Percentiles rank a stretch among this genome's conserved stretches.
Conservation (phyloP, 2,888 invertebrate species). For the Nemotelus nigrinus region DNA sequence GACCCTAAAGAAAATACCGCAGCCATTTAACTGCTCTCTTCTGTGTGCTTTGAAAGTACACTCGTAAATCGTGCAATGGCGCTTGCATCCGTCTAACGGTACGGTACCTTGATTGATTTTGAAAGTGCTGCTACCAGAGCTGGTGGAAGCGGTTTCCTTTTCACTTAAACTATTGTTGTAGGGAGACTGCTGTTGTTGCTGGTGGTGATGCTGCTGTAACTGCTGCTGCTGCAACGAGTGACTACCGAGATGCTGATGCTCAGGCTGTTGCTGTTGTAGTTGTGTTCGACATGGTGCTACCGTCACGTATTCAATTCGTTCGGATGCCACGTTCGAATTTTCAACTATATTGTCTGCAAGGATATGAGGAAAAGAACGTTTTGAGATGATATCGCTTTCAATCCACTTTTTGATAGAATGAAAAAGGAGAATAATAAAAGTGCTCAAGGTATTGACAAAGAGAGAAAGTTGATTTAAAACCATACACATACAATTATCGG, state of each 20-base stretch:
- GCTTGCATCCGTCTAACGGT: neutral
- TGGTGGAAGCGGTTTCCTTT: conserved; percentile 50
- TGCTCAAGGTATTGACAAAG: neutral
- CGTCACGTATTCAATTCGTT: conserved; percentile 52
- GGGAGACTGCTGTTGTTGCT: conserved; percentile 42
- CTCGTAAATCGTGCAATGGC: conserved; percentile 25
- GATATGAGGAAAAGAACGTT: conserved; percentile 39
- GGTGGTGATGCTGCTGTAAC: conserved; percentile 40
- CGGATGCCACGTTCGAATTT: conserved; percentile 35
- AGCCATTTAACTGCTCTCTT: neutral
- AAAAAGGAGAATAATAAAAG: conserved; percentile 3
- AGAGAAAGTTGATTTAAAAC: conserved; percentile 35
- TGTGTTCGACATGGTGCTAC: conserved; percentile 46
- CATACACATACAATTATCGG: conserved; percentile 45
- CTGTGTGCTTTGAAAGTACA: neutral
- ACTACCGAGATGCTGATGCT: conserved; percentile 17
- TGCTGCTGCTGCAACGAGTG: conserved; percentile 6
- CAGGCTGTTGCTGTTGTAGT: conserved; percentile 19
- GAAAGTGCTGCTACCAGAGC: conserved; percentile 50
- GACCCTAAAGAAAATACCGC: neutral
- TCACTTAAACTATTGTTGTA: conserved; percentile 50
- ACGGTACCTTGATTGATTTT: conserved; percentile 51
- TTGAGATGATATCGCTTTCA: neutral
- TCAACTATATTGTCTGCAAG: conserved; percentile 45
- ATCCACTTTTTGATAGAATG: neutral